These are phyloP conservation scores for Oreochromis spilurus DNA, from an alignment of 2,113 vertebrate species.

Conservation along the genomic window DNA sequence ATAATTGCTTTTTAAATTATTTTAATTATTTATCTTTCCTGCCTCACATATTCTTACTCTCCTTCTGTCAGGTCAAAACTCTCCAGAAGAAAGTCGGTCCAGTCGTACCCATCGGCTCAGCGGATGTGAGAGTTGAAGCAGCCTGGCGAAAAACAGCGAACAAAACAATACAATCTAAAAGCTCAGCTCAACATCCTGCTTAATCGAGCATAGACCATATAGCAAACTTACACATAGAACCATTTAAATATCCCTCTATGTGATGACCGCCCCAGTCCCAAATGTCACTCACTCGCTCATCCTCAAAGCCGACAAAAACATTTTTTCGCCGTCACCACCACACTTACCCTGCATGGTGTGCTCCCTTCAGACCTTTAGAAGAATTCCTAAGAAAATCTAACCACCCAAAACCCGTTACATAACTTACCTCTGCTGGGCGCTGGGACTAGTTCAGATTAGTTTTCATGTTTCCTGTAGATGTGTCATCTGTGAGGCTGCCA, in stretches of 20 bases:
- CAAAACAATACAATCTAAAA: constrained; percentile 48
- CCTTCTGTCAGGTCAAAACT: constrained; percentile 84
- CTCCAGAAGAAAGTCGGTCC: constrained; percentile 89
- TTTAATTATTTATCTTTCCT: background rate
- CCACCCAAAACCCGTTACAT: background rate
- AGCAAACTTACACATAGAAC: constrained; percentile 35
- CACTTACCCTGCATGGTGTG: constrained; percentile 58
- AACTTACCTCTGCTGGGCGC: constrained; percentile 28
- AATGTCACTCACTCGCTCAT: background rate
- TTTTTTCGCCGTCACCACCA: constrained; percentile 27
- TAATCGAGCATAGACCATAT: constrained; percentile 35
- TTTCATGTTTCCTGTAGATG: constrained; percentile 17
- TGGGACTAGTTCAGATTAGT: constrained; percentile 32
- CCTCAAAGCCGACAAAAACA: background rate
- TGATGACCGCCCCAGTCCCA: background rate
- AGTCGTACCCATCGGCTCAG: constrained; percentile 74
- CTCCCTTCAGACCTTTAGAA: constrained; percentile 31
- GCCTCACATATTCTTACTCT: background rate
- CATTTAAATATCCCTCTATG: constrained; percentile 31
- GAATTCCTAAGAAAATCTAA: constrained; percentile 32
- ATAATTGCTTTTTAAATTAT: too few species aligned
- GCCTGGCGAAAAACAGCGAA: constrained; percentile 13
- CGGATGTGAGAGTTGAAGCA: constrained; percentile 81
- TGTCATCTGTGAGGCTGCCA: background rate
- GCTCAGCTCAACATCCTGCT: constrained; percentile 25